These are phyloP conservation scores for Astropecten irregularis DNA, from an alignment of 53 echinoderm and acorn worm genomes.

Conservation along the genomic window DNA sequence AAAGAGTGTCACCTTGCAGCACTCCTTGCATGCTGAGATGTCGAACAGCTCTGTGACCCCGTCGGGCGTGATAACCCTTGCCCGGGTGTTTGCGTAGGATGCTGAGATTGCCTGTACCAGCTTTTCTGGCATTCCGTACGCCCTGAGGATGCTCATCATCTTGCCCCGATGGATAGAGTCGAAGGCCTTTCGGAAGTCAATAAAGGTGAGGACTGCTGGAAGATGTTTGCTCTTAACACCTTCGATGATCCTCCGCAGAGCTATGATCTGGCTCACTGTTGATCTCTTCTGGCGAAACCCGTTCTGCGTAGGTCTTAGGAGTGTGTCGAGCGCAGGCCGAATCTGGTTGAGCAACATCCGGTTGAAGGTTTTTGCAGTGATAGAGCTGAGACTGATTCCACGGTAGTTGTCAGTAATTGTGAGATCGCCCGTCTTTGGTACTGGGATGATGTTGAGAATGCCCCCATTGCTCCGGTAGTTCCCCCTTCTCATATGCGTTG, in stretches of 20 bases:
- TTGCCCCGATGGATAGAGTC: constrained; percentile 32
- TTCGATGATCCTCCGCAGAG: constrained; percentile 49
- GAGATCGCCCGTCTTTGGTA: constrained; percentile 42
- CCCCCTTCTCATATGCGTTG: constrained; percentile 24
- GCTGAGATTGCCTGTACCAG: constrained; percentile 24
- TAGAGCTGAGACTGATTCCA: constrained; percentile 52
- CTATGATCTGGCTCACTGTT: neutral
- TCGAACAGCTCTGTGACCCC: neutral
- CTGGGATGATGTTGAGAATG: constrained; percentile 27
- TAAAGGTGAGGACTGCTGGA: constrained; percentile 24
- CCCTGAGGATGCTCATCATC: constrained; percentile 24
- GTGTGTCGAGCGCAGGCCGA: constrained; percentile 23
- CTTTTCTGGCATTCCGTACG: constrained; percentile 47
- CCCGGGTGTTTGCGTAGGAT: constrained; percentile 37
- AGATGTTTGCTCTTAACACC: constrained; percentile 16
- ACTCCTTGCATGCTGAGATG: neutral
- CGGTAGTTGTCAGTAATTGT: constrained; percentile 10
- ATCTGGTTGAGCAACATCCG: constrained; percentile 49
- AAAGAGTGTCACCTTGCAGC: neutral
- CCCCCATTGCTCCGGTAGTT: constrained; percentile 21
- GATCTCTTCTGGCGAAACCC: constrained; percentile 51
- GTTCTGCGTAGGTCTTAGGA: constrained; percentile 23
- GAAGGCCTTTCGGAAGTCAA: constrained; percentile 47
- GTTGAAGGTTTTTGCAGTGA: constrained; percentile 51
- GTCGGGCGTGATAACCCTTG: constrained; percentile 3